phyloP scores from a whole-genome alignment of 2,888 invertebrate genomes.

The Deilephila elpenor region DNA sequence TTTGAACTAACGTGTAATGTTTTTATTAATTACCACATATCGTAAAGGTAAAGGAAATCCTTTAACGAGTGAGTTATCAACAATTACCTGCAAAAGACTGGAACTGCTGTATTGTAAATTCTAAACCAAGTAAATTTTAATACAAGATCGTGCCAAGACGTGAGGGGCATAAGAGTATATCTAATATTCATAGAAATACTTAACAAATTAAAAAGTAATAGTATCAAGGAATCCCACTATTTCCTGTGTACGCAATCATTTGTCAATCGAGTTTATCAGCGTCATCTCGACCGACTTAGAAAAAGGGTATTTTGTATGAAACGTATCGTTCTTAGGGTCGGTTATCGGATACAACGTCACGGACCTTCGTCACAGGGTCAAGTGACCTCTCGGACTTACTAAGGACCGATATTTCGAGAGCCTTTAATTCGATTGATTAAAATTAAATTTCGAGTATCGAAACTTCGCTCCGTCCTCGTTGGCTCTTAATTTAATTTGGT shows the following conservation, averaged over 20 bases:
- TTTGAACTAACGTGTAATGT: no score
- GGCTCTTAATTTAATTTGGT: neutral
- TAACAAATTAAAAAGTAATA: no score
- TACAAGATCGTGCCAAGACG: no score
- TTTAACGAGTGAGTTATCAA: no score
- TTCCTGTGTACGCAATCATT: slow-evolving; percentile 7
- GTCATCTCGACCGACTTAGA: slow-evolving; percentile 1
- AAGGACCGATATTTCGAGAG: slow-evolving; percentile 1
- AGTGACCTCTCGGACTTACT: slow-evolving; percentile 12
- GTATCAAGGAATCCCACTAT: neutral
- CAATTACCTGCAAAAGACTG: no score
- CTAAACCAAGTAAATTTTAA: no score
- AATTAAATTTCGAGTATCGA: neutral
- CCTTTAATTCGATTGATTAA: slow-evolving; percentile 19
- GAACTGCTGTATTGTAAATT: no score
- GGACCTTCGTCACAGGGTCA: slow-evolving; percentile 16
- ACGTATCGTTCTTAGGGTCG: slow-evolving; percentile 9
- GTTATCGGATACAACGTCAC: slow-evolving; percentile 15
- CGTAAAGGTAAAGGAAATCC: no score
- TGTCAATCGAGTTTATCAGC: slow-evolving; percentile 9
- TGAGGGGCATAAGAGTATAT: no score
- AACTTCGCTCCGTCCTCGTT: neutral
- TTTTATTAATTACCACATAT: no score
- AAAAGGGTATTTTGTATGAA: slow-evolving; percentile 22
- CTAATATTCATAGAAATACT: no score